These are phyloP conservation scores for Phrynosoma platyrhinos DNA, from an alignment of 2,113 vertebrate genomes.

Conservation along the genomic window DNA sequence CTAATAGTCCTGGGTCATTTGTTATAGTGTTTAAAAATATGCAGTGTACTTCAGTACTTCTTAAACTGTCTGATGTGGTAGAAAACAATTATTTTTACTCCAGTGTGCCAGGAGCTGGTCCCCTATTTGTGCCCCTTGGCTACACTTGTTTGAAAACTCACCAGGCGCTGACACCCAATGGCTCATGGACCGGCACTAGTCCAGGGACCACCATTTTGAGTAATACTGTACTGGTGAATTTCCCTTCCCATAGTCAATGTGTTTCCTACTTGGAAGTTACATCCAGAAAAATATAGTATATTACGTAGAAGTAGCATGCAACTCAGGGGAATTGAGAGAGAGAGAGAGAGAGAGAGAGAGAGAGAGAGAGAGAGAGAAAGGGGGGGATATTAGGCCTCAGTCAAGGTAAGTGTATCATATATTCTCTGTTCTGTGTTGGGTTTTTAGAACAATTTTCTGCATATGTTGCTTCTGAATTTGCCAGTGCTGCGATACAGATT, in stretches of 20 bases:
- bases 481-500: background rate
- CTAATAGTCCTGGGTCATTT: background rate
- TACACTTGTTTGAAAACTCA: no score
- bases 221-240: background rate
- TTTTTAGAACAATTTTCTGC: constrained; percentile 1
- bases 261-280: background rate
- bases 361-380: background rate
- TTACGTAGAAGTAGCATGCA: background rate
- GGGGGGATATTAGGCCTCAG: background rate
- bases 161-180: no score
- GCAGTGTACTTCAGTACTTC: background rate
- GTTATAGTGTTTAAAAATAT: background rate
- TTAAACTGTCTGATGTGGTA: background rate
- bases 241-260: no score
- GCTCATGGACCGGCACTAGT: no score
- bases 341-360: background rate
- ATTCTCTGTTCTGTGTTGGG: background rate
- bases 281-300: background rate
- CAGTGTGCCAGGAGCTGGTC: no score
- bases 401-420: background rate
- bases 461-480: background rate
- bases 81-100: background rate
- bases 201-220: no score
- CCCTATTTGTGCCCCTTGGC: no score
- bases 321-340: background rate